A percentile compares a stretch with the other conserved stretches of the same genome.
Evolutionary conservation across 2,113 vertebrate genomes (phyloP).

Genomic region (Aramus guarauna): DNA sequence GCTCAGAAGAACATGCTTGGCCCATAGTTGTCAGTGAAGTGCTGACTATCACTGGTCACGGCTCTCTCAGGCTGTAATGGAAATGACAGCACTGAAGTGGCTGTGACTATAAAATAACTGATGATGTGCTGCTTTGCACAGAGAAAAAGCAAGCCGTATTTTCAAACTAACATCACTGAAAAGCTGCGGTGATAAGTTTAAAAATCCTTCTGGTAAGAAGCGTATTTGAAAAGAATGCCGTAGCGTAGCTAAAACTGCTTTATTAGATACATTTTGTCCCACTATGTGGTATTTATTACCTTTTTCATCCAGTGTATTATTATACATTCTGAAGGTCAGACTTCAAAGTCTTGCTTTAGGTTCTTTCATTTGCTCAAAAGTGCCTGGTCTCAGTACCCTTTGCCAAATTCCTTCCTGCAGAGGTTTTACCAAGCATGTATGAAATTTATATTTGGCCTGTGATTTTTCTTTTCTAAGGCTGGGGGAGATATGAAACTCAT

Average conservation of each 20-base stretch:
- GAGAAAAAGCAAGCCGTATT: neutral
- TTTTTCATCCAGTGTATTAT: neutral
- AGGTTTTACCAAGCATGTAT: constrained; percentile 18
- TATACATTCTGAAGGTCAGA: neutral
- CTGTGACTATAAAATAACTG: neutral
- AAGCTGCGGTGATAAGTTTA: neutral
- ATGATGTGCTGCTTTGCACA: neutral
- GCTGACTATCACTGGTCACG: neutral
- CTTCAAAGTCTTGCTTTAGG: constrained; percentile 1
- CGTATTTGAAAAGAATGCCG: neutral
- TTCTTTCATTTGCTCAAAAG: neutral
- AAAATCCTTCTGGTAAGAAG: neutral
- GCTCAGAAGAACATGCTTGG: neutral
- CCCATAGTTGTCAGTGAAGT: neutral
- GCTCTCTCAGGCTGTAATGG: neutral
- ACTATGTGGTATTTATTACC: neutral
- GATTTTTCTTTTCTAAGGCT: constrained; percentile 34
- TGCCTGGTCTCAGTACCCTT: neutral
- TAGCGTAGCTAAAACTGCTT: neutral
- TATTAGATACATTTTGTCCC: neutral
- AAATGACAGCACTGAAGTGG: neutral
- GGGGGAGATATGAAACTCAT: neutral
- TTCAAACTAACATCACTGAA: neutral
- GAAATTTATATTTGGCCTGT: constrained; percentile 22
- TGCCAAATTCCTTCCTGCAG: neutral